Evolutionary conservation across 2,113 vertebrate genomes (phyloP).

Genomic region (Megaceryle torquata): DNA sequence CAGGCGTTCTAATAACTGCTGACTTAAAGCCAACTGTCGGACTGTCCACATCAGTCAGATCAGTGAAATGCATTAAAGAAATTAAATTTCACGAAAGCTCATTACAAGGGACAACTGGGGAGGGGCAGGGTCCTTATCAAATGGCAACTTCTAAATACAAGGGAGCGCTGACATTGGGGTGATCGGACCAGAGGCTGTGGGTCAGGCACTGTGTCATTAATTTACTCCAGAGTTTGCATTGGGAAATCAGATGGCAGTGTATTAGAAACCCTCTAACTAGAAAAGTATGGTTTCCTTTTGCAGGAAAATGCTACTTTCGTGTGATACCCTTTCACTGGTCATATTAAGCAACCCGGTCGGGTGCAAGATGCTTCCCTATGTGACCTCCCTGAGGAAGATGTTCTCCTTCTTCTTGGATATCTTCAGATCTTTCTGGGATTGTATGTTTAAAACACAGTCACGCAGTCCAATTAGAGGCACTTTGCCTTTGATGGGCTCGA

Average conservation of each 20-base stretch:
- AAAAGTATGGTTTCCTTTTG: background rate
- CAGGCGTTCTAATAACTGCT: background rate
- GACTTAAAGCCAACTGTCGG: background rate
- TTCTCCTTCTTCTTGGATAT: background rate
- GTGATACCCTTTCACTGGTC: background rate
- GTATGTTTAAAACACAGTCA: accelerated
- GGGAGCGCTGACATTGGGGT: background rate
- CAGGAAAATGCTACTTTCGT: background rate
- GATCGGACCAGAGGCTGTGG: background rate
- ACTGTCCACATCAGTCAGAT: background rate
- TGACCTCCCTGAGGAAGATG: background rate
- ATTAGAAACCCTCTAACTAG: background rate
- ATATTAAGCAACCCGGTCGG: background rate
- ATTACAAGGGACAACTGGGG: background rate
- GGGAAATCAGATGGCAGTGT: background rate
- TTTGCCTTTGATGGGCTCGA: background rate
- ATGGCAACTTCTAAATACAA: background rate
- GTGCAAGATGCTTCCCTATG: background rate
- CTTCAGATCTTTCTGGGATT: background rate
- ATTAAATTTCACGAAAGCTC: background rate
- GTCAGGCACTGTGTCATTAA: background rate
- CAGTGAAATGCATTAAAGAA: background rate
- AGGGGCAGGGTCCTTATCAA: background rate
- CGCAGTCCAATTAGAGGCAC: background rate
- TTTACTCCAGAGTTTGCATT: background rate